phyloP scores from a whole-genome alignment of 2,888 invertebrate species.

The Incurvaria masculella region DNA sequence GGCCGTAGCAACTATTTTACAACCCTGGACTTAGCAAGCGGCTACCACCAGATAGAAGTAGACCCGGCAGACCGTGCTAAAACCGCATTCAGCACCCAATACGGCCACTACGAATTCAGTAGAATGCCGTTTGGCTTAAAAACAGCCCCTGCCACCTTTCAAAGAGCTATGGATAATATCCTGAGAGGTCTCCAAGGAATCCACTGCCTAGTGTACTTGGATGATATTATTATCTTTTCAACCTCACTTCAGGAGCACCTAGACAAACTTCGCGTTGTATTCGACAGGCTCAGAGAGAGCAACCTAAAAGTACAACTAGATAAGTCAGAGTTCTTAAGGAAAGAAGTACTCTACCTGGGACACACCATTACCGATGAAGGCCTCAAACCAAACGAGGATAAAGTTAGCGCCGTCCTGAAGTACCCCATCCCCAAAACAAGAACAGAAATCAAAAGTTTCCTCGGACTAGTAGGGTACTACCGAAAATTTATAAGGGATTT shows the following conservation, averaged over 20 bases:
- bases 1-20: conserved; percentile 15
- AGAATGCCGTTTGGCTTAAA: conserved; percentile 16
- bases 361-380: background rate
- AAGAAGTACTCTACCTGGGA: background rate
- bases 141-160: conserved; percentile 16
- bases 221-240: conserved; percentile 14
- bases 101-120: conserved; percentile 15
- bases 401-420: background rate
- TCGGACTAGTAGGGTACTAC: conserved; percentile 15
- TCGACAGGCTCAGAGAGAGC: conserved; percentile 1
- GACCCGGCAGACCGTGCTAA: conserved; percentile 13
- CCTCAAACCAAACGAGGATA: background rate
- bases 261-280: conserved; percentile 4
- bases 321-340: background rate
- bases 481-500: conserved; percentile 7
- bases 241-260: conserved; percentile 8
- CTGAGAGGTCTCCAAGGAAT: conserved; percentile 9
- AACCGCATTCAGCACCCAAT: conserved; percentile 15
- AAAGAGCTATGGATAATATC: conserved; percentile 15
- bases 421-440: background rate
- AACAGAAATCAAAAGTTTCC: conserved; percentile 3
- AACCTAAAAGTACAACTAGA: background rate
- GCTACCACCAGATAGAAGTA: conserved; percentile 17
- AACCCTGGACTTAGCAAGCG: conserved; percentile 14
- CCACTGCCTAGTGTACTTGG: conserved; percentile 13